Evolutionary conservation across 37 sponge, comb jelly and placozoan species (phyloP).

Genomic region (Hexactinellida sp.): DNA sequence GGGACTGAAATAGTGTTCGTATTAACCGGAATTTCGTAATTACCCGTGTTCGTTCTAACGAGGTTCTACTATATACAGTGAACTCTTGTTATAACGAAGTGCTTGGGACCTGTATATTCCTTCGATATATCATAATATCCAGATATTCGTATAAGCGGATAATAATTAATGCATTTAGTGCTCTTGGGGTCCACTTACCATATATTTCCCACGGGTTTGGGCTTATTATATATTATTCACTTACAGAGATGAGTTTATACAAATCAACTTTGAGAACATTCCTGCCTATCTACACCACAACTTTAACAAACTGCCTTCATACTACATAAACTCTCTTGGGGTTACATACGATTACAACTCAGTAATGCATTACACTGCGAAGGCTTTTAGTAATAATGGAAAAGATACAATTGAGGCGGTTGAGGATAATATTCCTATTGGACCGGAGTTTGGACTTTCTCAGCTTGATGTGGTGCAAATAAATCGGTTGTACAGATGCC

Average conservation of each 20-base stretch:
- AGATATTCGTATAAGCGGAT: too few species aligned
- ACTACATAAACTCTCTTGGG: conserved; percentile 36
- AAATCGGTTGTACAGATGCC: conserved; percentile 32
- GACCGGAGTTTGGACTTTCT: conserved; percentile 33
- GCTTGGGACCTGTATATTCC: too few species aligned
- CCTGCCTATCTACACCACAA: conserved; percentile 17
- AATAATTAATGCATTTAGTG: too few species aligned
- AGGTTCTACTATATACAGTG: too few species aligned
- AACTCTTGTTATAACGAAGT: too few species aligned
- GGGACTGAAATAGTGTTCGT: too few species aligned
- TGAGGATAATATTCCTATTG: conserved; percentile 32
- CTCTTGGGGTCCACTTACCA: too few species aligned
- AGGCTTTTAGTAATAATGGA: conserved; percentile 13
- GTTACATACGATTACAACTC: conserved; percentile 65
- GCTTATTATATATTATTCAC: background rate
- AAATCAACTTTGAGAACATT: background rate
- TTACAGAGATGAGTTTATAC: conserved; percentile 6
- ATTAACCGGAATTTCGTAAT: too few species aligned
- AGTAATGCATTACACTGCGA: conserved; percentile 57
- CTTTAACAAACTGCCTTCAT: conserved; percentile 15
- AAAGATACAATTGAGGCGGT: conserved; percentile 26
- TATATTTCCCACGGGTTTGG: too few species aligned
- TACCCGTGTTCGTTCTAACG: too few species aligned
- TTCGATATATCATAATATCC: too few species aligned
- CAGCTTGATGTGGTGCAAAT: conserved; percentile 43